Evolutionary conservation across 2,888 invertebrate genomes (phyloP).

Genomic region (Yponomeuta malinellus): DNA sequence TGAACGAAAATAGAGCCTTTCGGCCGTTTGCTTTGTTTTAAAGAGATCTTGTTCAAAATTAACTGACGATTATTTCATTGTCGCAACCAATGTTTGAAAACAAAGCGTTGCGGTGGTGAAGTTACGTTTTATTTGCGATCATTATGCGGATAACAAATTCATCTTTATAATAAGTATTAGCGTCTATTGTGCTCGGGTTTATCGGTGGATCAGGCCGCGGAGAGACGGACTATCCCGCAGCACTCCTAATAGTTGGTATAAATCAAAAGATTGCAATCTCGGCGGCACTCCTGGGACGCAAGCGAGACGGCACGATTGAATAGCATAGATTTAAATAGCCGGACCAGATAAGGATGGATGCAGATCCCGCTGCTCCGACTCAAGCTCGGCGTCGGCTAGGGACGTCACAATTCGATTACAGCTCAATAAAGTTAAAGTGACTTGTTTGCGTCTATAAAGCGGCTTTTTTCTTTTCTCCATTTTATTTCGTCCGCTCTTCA

Average conservation of each 20-base stretch:
- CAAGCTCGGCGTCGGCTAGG: constrained; percentile 53
- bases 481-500: constrained; percentile 39
- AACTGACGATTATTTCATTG: neutral
- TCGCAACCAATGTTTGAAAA: neutral
- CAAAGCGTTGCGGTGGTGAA: constrained; percentile 2
- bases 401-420: constrained; percentile 76
- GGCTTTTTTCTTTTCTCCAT: constrained; percentile 67
- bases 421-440: constrained; percentile 76
- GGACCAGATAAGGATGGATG: constrained; percentile 73
- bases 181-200: constrained; percentile 63
- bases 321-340: constrained; percentile 75
- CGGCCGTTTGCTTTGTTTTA: neutral
- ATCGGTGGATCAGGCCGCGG: constrained; percentile 59
- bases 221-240: constrained; percentile 67
- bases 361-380: constrained; percentile 59
- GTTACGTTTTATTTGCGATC: neutral
- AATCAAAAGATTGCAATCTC: constrained; percentile 77
- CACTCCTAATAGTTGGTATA: constrained; percentile 75
- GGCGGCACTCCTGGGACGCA: constrained; percentile 72
- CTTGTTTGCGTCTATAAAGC: constrained; percentile 75
- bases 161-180: constrained; percentile 65
- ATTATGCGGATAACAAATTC: constrained; percentile 34
- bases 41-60: neutral
- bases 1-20: neutral
- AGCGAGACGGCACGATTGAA: constrained; percentile 75